These are phyloP conservation scores for Nipponia nippon DNA, from an alignment of 2,113 vertebrate genomes.

Conservation along the genomic window DNA sequence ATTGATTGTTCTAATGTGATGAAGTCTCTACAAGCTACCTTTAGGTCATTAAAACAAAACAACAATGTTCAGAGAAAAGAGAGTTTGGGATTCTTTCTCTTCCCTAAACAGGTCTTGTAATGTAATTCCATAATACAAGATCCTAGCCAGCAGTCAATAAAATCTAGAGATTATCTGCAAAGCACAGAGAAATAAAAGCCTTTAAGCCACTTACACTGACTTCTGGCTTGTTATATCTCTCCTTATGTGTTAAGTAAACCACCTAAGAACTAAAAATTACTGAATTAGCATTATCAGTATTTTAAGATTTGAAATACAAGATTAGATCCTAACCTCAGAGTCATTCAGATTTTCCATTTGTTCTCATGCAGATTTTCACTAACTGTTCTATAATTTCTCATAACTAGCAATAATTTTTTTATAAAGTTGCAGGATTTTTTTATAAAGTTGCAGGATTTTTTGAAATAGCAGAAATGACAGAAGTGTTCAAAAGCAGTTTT, in stretches of 20 bases:
- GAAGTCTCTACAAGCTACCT: background rate
- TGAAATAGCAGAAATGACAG: background rate
- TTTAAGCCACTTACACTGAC: background rate
- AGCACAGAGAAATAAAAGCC: background rate
- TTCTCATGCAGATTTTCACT: background rate
- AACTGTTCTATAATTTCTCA: background rate
- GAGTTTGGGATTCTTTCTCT: background rate
- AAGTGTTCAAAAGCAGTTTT: background rate
- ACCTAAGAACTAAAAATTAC: background rate
- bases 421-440: background rate
- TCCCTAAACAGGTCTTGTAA: background rate
- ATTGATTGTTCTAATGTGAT: background rate
- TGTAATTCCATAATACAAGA: background rate
- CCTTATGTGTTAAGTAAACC: background rate
- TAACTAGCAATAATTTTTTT: background rate
- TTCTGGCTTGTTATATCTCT: background rate
- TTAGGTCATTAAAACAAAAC: background rate
- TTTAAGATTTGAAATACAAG: background rate
- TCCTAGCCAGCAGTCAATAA: background rate
- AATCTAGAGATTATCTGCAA: background rate
- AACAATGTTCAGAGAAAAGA: background rate
- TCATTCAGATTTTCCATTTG: background rate
- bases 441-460: background rate
- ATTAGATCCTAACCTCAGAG: background rate
- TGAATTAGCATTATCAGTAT: background rate